Evolutionary conservation across 2,797 vertebrate species (phyloP).

Genomic region (Typhlichthys eigenmanni): DNA sequence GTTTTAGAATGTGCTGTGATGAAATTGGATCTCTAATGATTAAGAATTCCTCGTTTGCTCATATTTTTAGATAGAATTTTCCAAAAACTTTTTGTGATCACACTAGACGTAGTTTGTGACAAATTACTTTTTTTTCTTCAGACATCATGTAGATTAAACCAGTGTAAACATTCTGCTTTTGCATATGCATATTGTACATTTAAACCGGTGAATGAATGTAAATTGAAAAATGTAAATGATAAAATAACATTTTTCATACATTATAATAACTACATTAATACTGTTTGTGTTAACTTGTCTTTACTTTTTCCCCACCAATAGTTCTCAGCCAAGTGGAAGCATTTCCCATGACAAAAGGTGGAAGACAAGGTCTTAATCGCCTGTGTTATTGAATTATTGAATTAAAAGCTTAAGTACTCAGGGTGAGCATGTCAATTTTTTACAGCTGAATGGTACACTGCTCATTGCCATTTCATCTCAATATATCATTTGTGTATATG

Average conservation of each 20-base stretch:
- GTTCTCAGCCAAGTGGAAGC: conserved; percentile 69
- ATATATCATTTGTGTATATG: conserved; percentile 78
- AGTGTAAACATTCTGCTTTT: no score
- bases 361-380: conserved; percentile 77
- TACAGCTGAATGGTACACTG: conserved; percentile 76
- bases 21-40: no score
- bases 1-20: no score
- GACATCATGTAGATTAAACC: no score
- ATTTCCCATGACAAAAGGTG: conserved; percentile 70
- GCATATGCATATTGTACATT: no score
- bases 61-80: no score
- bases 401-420: conserved; percentile 81
- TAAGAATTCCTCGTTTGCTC: no score
- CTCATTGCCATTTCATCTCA: conserved; percentile 76
- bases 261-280: conserved; percentile 57
- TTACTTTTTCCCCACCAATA: conserved; percentile 60
- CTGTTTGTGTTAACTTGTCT: conserved; percentile 54
- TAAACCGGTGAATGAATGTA: no score
- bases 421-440: conserved; percentile 78
- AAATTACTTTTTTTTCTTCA: no score
- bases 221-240: no score
- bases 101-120: no score
- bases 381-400: conserved; percentile 79
- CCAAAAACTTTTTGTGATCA: no score
- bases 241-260: neutral